Percentiles rank a stretch among this genome's conserved stretches.
phyloP scores from a whole-genome alignment of 2,113 vertebrate genomes.

The Piprites chloris region DNA sequence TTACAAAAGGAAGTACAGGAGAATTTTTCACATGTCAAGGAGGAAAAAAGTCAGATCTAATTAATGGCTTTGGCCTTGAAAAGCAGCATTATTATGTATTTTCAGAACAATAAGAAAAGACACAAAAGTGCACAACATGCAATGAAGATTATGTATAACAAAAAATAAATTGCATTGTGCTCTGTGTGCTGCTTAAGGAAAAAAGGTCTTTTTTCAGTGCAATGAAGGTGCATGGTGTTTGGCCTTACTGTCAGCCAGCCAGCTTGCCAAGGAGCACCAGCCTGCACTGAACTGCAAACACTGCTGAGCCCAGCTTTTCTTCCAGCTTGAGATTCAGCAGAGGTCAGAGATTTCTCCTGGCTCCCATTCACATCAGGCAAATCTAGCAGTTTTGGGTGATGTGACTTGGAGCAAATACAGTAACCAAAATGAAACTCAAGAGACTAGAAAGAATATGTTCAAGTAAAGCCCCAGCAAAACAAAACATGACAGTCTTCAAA shows the following conservation, averaged over 20 bases:
- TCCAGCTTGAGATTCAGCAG: neutral
- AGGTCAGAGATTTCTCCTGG: neutral
- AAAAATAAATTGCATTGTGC: neutral
- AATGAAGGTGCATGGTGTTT: neutral
- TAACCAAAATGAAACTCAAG: neutral
- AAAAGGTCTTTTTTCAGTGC: neutral
- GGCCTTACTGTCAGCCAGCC: neutral
- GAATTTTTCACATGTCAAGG: neutral
- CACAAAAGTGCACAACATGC: fast-evolving
- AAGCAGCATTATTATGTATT: neutral
- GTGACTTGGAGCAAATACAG: neutral
- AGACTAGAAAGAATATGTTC: neutral
- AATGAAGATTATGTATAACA: neutral
- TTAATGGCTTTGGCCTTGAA: neutral
- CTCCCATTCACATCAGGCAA: neutral
- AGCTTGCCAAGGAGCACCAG: neutral
- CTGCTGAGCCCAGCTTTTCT: neutral
- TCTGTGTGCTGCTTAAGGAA: neutral
- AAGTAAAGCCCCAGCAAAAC: neutral
- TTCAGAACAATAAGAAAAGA: neutral
- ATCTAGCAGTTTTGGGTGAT: neutral
- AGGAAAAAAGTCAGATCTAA: neutral
- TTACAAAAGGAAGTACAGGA: neutral
- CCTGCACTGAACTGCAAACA: neutral
- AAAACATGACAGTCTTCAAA: neutral